A percentile compares a stretch with the other conserved stretches of the same genome.
Evolutionary conservation across 2,888 invertebrate species (phyloP).

Genomic region (Caenorhabditis sinica): DNA sequence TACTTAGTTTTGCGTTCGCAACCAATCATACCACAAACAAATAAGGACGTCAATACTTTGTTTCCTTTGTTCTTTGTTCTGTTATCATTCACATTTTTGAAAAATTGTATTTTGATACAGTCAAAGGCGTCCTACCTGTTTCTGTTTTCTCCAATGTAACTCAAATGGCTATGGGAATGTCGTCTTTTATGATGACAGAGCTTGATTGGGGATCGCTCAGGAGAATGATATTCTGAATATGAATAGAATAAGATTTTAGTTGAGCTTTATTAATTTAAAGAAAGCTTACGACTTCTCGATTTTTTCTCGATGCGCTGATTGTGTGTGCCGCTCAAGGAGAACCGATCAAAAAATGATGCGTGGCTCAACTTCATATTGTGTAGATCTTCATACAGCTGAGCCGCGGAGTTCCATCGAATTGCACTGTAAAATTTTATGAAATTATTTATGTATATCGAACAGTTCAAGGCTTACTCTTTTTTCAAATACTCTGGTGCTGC

Average conservation of each 20-base stretch:
- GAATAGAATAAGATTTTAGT: not conserved
- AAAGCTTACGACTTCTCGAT: conserved; percentile 57
- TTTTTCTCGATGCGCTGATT: not conserved
- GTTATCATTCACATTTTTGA: not conserved
- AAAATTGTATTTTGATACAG: not conserved
- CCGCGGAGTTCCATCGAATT: conserved; percentile 61
- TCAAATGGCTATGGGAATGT: conserved; percentile 51
- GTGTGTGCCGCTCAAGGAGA: too few relatives aligned
- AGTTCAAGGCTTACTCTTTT: conserved; percentile 42
- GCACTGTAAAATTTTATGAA: conserved; percentile 46
- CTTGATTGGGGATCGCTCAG: conserved; percentile 23
- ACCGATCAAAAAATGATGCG: too few relatives aligned
- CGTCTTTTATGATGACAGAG: not conserved
- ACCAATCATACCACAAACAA: not conserved
- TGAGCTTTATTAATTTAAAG: not conserved
- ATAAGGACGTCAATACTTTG: not conserved
- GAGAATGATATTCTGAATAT: conserved; percentile 62
- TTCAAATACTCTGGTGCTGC: conserved; percentile 59
- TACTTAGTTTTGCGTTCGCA: not conserved
- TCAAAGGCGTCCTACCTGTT: too few relatives aligned
- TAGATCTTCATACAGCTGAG: conserved; percentile 58
- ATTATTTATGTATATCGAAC: too few relatives aligned
- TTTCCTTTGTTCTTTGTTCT: not conserved
- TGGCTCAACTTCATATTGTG: conserved; percentile 1
- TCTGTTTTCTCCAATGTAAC: not conserved